These are phyloP conservation scores for Drymodes brunneopygia DNA, from an alignment of 2,113 vertebrate genomes.

Conservation along the genomic window DNA sequence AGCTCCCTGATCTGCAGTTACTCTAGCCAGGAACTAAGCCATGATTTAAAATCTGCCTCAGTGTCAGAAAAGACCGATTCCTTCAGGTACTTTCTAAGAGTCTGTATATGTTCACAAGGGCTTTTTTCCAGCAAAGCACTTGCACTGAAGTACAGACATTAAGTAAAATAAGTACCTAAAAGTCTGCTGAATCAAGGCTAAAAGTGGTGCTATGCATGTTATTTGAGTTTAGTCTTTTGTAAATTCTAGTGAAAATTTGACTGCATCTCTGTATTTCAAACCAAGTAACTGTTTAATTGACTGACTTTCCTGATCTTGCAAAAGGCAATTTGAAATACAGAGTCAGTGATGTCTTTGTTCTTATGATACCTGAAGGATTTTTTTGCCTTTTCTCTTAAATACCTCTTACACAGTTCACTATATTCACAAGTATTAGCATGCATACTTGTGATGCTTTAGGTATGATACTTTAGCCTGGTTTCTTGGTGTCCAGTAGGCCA, in stretches of 20 bases:
- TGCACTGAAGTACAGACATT: not conserved
- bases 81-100: not conserved
- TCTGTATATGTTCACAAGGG: not conserved
- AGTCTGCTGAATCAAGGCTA: not conserved
- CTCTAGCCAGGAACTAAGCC: not conserved
- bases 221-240: not conserved
- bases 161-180: not conserved
- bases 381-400: no score
- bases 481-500: no score
- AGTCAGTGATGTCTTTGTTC: not conserved
- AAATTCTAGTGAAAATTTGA: not conserved
- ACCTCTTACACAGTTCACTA: no score
- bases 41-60: not conserved
- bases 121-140: constrained; percentile 16
- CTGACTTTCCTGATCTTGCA: not conserved
- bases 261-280: not conserved
- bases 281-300: not conserved
- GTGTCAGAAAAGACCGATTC: not conserved
- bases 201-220: not conserved
- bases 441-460: no score
- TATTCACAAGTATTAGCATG: no score
- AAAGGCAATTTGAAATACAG: not conserved
- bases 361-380: no score
- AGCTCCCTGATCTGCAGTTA: not conserved
- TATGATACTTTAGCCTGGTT: no score